Conservation (phyloP, 2,113 vertebrate genomes). For the Apaloderma vittatum region DNA sequence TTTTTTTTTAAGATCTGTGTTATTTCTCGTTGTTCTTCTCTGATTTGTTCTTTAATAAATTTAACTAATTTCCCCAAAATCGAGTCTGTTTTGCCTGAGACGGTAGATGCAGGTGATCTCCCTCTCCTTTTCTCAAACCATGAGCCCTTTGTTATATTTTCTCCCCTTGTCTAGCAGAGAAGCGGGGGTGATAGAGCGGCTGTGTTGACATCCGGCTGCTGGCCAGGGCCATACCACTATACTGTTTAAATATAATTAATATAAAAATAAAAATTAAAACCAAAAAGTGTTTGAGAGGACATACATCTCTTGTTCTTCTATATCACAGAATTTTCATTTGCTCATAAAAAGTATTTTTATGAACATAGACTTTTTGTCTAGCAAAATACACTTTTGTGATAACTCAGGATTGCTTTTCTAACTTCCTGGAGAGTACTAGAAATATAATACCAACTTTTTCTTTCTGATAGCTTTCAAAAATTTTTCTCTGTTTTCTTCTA, state of each 20-base stretch:
- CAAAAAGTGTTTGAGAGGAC: not conserved
- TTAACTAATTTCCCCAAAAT: too few relatives aligned
- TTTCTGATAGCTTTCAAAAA: not conserved
- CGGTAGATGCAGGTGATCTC: too few relatives aligned
- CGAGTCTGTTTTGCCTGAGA: too few relatives aligned
- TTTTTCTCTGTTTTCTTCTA: not conserved
- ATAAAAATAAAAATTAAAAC: not conserved
- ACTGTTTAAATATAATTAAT: not conserved
- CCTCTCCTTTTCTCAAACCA: too few relatives aligned
- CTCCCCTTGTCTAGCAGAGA: too few relatives aligned
- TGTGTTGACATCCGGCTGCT: too few relatives aligned
- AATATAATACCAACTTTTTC: not conserved
- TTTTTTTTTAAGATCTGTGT: too few relatives aligned
- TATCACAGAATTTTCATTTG: not conserved
- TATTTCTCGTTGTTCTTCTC: too few relatives aligned
- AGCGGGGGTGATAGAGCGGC: too few relatives aligned
- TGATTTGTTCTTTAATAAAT: too few relatives aligned
- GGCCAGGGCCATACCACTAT: too few relatives aligned
- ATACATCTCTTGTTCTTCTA: not conserved
- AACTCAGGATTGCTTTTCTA: not conserved
- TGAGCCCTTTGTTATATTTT: too few relatives aligned
- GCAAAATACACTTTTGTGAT: not conserved
- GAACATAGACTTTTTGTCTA: rapidly evolving
- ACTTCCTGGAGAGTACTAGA: not conserved
- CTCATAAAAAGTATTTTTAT: not conserved